Evolutionary conservation across 1,140 invertebrate species (phyloP).

Genomic region (Scylla paramamosain): DNA sequence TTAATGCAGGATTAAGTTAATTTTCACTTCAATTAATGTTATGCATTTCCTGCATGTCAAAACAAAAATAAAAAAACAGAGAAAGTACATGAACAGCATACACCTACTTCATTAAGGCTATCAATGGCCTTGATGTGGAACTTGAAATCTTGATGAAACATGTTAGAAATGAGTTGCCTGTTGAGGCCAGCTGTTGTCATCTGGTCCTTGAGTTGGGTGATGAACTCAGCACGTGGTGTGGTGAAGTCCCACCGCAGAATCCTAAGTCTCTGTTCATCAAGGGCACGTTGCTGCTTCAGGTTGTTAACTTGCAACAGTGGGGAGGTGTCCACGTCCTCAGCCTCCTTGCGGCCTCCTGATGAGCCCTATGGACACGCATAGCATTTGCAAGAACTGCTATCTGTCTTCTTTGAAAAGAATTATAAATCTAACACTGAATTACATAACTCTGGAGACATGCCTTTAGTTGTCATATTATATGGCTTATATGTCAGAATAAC

Average conservation of each 20-base stretch:
- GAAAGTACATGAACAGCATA: background rate
- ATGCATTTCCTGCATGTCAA: too few relatives aligned
- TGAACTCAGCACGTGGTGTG: constrained; percentile 94
- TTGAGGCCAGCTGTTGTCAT: constrained; percentile 94
- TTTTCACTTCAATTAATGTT: too few relatives aligned
- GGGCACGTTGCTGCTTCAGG: constrained; percentile 93
- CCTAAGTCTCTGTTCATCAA: constrained; percentile 95
- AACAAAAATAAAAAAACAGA: background rate
- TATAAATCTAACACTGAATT: too few relatives aligned
- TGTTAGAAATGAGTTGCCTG: constrained; percentile 91
- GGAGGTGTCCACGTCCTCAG: constrained; percentile 91
- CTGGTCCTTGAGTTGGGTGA: constrained; percentile 93
- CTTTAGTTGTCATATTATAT: too few relatives aligned
- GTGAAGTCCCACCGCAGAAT: constrained; percentile 98
- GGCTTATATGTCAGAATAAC: too few relatives aligned
- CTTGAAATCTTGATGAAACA: constrained; percentile 98
- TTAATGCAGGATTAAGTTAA: background rate
- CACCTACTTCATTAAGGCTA: constrained; percentile 87
- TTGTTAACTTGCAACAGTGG: constrained; percentile 91
- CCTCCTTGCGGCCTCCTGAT: constrained; percentile 83
- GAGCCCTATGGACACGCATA: background rate
- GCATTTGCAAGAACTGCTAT: background rate
- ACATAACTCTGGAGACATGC: too few relatives aligned
- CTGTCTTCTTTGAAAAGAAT: too few relatives aligned
- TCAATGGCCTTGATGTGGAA: constrained; percentile 98